A percentile compares a stretch with the other conserved stretches of the same genome.
Conservation (phyloP, 2,888 invertebrate genomes). For the Escarpia spicata region DNA sequence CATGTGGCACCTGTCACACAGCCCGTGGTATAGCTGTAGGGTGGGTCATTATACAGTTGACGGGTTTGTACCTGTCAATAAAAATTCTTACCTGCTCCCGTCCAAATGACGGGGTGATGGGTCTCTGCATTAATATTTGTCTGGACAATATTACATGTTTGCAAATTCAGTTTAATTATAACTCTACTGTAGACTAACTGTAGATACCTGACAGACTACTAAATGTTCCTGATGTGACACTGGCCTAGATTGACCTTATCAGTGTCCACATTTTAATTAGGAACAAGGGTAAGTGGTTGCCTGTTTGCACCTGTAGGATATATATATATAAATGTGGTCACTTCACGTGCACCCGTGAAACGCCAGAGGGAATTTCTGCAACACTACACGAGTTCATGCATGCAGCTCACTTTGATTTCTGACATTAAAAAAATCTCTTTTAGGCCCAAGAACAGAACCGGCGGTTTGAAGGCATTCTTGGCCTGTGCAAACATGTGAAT, state of each 20-base stretch:
- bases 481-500: slow-evolving; percentile 80
- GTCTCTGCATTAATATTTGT: too few species aligned
- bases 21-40: too few species aligned
- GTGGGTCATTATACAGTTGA: too few species aligned
- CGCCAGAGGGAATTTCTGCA: background rate
- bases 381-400: background rate
- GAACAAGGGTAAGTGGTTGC: background rate
- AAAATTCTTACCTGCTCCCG: too few species aligned
- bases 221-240: background rate
- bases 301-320: background rate
- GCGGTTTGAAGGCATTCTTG: slow-evolving; percentile 83
- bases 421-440: slow-evolving; percentile 32
- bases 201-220: too few species aligned
- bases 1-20: too few species aligned
- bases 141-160: too few species aligned
- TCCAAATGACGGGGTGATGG: too few species aligned
- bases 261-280: background rate
- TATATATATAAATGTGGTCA: background rate
- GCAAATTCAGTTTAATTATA: too few species aligned
- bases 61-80: too few species aligned
- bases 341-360: background rate
- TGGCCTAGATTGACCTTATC: background rate
- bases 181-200: too few species aligned
- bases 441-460: slow-evolving; percentile 84
- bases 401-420: background rate